Conservation (phyloP, 1,140 invertebrate species). For the Antheraea pernyi region DNA sequence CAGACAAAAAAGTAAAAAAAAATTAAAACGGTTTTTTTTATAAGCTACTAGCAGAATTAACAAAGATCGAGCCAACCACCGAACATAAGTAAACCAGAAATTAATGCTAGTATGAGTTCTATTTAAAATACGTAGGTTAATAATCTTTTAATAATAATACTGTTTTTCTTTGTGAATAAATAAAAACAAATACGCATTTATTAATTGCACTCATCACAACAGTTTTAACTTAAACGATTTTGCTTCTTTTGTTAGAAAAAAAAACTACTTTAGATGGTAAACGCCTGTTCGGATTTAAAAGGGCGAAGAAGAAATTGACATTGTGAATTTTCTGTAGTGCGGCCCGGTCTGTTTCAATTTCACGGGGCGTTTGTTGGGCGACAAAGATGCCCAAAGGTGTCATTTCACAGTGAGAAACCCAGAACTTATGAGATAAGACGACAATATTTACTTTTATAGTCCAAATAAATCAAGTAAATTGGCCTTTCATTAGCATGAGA, state of each 20-base stretch:
- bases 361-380: constrained; percentile 70
- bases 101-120: too few relatives aligned
- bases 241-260: neutral
- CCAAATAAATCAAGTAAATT: constrained; percentile 20
- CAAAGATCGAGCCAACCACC: too few relatives aligned
- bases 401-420: constrained; percentile 40
- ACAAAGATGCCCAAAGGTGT: constrained; percentile 72
- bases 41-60: too few relatives aligned
- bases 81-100: too few relatives aligned
- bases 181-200: neutral
- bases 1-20: too few relatives aligned
- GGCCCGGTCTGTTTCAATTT: constrained; percentile 66
- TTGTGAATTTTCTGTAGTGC: constrained; percentile 33
- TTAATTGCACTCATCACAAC: neutral
- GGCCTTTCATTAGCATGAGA: neutral
- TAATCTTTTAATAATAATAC: too few relatives aligned
- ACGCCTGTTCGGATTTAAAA: constrained; percentile 19
- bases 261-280: neutral
- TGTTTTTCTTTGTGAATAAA: too few relatives aligned
- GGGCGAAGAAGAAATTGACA: constrained; percentile 34
- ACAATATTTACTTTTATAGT: constrained; percentile 42
- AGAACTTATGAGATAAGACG: constrained; percentile 40
- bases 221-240: neutral
- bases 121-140: too few relatives aligned
- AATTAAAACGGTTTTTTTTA: too few relatives aligned